These are phyloP conservation scores for Philypnodon macrostomus DNA, from an alignment of 2,797 vertebrate species.

Conservation along the genomic window DNA sequence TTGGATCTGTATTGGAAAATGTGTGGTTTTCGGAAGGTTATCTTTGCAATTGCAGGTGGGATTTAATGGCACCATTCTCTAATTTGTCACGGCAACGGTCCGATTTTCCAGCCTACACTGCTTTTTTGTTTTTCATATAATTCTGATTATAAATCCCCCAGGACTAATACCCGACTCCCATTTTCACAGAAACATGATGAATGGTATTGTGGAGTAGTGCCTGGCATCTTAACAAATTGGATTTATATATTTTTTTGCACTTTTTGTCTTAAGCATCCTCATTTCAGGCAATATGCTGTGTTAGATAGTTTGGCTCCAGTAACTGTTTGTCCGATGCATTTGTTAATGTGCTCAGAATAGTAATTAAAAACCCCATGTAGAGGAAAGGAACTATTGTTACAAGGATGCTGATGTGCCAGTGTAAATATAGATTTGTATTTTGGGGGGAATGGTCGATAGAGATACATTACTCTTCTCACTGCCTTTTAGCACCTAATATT, in stretches of 20 bases:
- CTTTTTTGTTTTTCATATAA: constrained; percentile 12
- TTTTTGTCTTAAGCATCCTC: constrained; percentile 2
- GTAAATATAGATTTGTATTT: no score
- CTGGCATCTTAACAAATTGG: constrained; percentile 16
- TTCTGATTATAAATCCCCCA: constrained; percentile 25
- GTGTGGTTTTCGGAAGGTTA: neutral
- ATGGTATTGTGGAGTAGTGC: constrained; percentile 20
- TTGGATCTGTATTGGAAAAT: constrained; percentile 14
- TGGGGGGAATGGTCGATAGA: no score
- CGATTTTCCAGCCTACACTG: constrained; percentile 15
- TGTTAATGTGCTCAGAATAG: constrained; percentile 24
- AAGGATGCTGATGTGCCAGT: neutral
- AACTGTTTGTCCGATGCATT: constrained; percentile 10
- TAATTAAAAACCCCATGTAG: constrained; percentile 1
- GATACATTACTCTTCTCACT: no score
- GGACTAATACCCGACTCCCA: constrained; percentile 19
- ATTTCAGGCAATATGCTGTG: constrained; percentile 6
- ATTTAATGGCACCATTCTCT: constrained; percentile 14
- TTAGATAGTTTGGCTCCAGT: constrained; percentile 4
- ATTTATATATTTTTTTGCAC: constrained; percentile 11
- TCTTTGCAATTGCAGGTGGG: constrained; percentile 1
- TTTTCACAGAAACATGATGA: constrained; percentile 19
- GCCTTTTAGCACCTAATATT: no score
- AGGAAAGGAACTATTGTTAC: constrained; percentile 1
- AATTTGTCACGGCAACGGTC: constrained; percentile 15